A percentile compares a stretch with the other conserved stretches of the same genome.
Evolutionary conservation across 1,140 invertebrate species (phyloP).

Genomic region (Atopsyche davidsoni): DNA sequence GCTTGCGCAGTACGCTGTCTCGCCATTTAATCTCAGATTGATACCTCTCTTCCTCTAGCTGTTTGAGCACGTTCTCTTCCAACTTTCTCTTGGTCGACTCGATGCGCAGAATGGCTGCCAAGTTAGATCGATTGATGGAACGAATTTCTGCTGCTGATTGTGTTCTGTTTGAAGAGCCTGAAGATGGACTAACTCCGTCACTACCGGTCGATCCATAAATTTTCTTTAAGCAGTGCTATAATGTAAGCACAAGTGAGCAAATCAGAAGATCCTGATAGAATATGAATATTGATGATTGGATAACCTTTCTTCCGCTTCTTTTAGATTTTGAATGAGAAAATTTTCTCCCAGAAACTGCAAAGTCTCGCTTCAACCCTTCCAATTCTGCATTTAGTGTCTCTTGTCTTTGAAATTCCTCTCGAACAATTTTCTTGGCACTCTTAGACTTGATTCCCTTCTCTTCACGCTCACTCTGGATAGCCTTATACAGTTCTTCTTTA

Average conservation of each 20-base stretch:
- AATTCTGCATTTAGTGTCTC: slow-evolving; percentile 17
- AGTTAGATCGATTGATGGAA: slow-evolving; percentile 56
- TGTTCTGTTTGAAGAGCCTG: slow-evolving; percentile 36
- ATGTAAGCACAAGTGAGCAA: too few relatives aligned
- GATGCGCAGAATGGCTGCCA: slow-evolving; percentile 63
- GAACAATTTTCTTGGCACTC: background rate
- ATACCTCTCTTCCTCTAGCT: slow-evolving; percentile 52
- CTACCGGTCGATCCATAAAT: slow-evolving; percentile 40
- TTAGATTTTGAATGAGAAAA: slow-evolving; percentile 8
- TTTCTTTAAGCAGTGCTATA: slow-evolving; percentile 40
- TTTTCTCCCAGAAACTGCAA: slow-evolving; percentile 1
- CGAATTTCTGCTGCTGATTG: slow-evolving; percentile 42
- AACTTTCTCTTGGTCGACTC: slow-evolving; percentile 60
- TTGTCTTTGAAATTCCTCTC: background rate
- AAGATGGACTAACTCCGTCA: slow-evolving; percentile 35
- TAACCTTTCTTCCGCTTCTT: too few relatives aligned
- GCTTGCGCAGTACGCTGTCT: slow-evolving; percentile 54
- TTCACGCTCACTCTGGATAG: slow-evolving; percentile 32
- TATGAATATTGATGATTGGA: too few relatives aligned
- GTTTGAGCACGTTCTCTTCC: slow-evolving; percentile 55
- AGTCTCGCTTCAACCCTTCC: slow-evolving; percentile 10
- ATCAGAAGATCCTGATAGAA: too few relatives aligned
- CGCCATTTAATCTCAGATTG: slow-evolving; percentile 51
- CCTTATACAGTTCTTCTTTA: slow-evolving; percentile 37
- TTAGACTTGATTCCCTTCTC: slow-evolving; percentile 24